Conservation (phyloP, 2,113 vertebrate species). For the Toxostoma redivivum region DNA sequence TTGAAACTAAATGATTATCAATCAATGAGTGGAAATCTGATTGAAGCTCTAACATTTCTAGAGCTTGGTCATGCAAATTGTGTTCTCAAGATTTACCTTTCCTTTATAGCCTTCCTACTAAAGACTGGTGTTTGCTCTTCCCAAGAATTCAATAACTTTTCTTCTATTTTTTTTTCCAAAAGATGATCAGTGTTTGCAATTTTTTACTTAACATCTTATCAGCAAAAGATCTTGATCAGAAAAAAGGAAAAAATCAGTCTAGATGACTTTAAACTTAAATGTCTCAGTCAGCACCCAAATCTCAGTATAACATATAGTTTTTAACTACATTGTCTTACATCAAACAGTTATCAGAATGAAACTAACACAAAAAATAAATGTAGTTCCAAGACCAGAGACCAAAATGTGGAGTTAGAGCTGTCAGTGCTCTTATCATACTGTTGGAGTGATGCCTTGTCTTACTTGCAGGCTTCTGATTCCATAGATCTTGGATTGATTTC, state of each 20-base stretch:
- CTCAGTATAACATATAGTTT: background rate
- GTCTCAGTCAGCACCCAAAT: background rate
- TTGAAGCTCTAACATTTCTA: background rate
- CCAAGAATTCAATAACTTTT: background rate
- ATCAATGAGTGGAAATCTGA: background rate
- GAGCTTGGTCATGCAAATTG: background rate
- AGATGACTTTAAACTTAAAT: background rate
- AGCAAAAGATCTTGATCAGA: background rate
- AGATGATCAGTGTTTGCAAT: background rate
- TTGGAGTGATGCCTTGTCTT: background rate
- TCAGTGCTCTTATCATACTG: background rate
- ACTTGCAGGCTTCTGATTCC: background rate
- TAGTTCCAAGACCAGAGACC: background rate
- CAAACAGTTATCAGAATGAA: background rate
- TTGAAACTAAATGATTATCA: background rate
- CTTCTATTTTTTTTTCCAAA: accelerated
- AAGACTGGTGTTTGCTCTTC: background rate
- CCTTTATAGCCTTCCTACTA: background rate
- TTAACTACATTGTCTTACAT: background rate
- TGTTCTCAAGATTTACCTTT: background rate
- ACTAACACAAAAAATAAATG: background rate
- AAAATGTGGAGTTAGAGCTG: background rate
- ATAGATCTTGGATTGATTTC: background rate
- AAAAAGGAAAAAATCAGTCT: background rate
- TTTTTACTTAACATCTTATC: background rate